Base-by-base conservation (phyloP, 23 tunicate genomes). In the Phallusia fumigata region DNA sequence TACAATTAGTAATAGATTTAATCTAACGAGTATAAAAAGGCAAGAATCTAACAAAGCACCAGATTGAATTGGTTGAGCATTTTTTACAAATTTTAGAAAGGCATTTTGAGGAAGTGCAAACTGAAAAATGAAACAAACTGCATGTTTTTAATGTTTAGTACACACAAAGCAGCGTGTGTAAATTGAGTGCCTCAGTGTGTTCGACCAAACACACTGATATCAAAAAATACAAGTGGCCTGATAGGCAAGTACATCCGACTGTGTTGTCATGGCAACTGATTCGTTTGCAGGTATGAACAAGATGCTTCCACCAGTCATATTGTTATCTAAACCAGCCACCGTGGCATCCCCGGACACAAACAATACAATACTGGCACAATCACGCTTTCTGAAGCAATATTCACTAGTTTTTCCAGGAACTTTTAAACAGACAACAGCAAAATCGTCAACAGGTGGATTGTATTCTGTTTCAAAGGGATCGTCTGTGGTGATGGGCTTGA, bases 401-500 rank as follows among this genome's bases (percentile, higher is more conserved):
- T 65, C 21, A 0, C 34, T 49, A 30, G 73, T 0, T 15, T 65
- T 74, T 19, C 53, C 26, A 30, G 88, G 82, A n/a, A 94, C 50
- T 24, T 33, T n/a, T 10, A 89, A 45, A 19, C 83, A 44, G 18
- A 84, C 72, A 64, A 94, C 98, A 52, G 98, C 98, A 89, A 94
- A 94, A 64, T 94, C 98, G 40, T 94, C 86, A 40, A 94, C 90
- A 0, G 98, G 93, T 33, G 98, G 98, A 76, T 94, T 86, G 83
- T 94, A 94, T 31, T 81, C 52, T 18, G 81, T 30, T 64, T 90
- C 88, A 76, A 73, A 65, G 35, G 88, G 85, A 45, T 86, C 89
- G 18, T 78, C 40, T 18, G 79, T 13, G 50, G 81, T 50, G 30
- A 22, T 64, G 10, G 97, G 88, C 19, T 78, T 76, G 84, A 91